Evolutionary conservation across 1,140 invertebrate genomes (phyloP).

Genomic region (Drosophila azteca): DNA sequence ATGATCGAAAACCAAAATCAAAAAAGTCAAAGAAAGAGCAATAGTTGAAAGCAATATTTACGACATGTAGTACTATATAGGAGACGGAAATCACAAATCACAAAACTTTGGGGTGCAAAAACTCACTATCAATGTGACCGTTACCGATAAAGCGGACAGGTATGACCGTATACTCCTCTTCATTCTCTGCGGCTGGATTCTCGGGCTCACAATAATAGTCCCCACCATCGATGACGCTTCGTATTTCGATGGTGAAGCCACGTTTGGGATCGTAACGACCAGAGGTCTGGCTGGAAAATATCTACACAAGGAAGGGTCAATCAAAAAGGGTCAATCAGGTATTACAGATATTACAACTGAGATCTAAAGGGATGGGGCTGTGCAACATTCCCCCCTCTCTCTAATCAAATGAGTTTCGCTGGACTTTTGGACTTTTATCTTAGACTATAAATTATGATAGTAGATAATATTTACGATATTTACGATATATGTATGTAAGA

Average conservation of each 20-base stretch:
- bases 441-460: not conserved
- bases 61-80: constrained; percentile 49
- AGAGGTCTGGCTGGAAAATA: constrained; percentile 62
- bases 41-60: constrained; percentile 71
- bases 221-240: constrained; percentile 83
- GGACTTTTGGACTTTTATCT: not conserved
- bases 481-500: not conserved
- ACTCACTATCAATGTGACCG: constrained; percentile 83
- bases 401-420: no score
- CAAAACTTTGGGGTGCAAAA: constrained; percentile 83
- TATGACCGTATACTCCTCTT: constrained; percentile 61
- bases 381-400: not conserved
- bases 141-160: constrained; percentile 82
- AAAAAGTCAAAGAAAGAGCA: not conserved
- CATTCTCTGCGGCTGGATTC: constrained; percentile 50
- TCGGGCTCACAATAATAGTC: constrained; percentile 84
- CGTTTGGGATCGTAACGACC: constrained; percentile 86
- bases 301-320: constrained; percentile 47
- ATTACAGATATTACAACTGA: not conserved
- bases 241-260: constrained; percentile 85
- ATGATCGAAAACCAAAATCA: constrained; percentile 23
- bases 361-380: not conserved
- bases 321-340: constrained; percentile 8
- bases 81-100: constrained; percentile 82
- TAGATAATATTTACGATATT: not conserved